Evolutionary conservation across 2,888 invertebrate species (phyloP).

Genomic region (Perizoma flavofasciatum): DNA sequence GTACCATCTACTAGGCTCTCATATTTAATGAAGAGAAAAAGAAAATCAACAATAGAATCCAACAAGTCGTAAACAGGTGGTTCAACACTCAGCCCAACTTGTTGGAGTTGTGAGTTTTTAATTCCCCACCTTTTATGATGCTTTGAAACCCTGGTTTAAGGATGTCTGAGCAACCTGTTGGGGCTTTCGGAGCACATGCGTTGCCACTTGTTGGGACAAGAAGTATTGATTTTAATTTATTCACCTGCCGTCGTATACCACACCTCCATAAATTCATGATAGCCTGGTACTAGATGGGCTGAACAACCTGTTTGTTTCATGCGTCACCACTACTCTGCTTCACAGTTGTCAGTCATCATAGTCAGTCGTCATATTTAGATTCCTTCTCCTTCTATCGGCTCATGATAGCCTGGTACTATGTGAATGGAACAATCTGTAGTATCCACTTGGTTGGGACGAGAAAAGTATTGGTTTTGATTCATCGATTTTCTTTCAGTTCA

Average conservation of each 20-base stretch:
- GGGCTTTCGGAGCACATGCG: too few relatives aligned
- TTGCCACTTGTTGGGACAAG: too few relatives aligned
- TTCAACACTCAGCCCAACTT: neutral
- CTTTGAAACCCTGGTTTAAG: neutral
- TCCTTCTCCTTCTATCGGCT: neutral
- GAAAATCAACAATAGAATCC: neutral
- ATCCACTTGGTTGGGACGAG: neutral
- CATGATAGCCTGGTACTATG: too few relatives aligned
- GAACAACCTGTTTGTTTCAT: too few relatives aligned
- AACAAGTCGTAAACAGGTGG: neutral
- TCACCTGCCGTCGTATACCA: too few relatives aligned
- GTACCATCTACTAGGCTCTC: too few relatives aligned
- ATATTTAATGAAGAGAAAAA: neutral
- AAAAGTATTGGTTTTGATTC: neutral
- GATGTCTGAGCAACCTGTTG: too few relatives aligned
- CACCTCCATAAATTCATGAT: too few relatives aligned
- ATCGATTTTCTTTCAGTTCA: neutral
- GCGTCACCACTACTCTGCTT: neutral
- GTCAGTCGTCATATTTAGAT: neutral
- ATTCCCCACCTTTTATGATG: neutral
- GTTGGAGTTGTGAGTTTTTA: neutral
- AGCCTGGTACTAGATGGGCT: too few relatives aligned
- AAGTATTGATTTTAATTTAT: too few relatives aligned
- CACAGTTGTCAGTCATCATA: neutral
- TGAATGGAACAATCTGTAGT: too few relatives aligned